phyloP scores from a whole-genome alignment of 2,888 invertebrate species.

The Cremastinae sp. region DNA sequence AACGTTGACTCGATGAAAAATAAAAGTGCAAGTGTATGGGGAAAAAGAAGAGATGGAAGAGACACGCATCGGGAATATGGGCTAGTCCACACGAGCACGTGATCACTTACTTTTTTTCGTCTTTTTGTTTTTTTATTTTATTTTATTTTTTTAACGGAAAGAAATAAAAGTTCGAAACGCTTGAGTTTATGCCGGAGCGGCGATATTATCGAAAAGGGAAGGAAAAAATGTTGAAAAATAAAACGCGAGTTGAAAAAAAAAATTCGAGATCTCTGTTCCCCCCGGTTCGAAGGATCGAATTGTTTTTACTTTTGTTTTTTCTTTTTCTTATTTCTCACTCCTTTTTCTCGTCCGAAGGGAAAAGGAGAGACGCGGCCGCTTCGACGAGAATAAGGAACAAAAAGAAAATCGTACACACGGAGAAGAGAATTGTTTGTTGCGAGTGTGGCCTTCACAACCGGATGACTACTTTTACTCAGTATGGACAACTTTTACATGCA shows the following conservation, averaged over 20 bases:
- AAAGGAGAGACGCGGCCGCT: constrained; percentile 9
- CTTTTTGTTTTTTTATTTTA: too few species aligned
- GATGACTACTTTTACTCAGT: constrained; percentile 52
- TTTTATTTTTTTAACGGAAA: not conserved
- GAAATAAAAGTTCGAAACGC: constrained; percentile 20
- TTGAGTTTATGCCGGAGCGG: constrained; percentile 9
- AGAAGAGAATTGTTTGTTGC: constrained; percentile 44
- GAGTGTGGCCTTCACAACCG: constrained; percentile 53
- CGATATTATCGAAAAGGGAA: not conserved
- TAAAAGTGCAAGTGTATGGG: not conserved
- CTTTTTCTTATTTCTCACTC: constrained; percentile 30
- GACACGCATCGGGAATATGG: constrained; percentile 12
- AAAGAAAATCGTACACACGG: constrained; percentile 23
- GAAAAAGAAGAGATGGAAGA: constrained; percentile 13
- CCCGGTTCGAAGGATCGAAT: not conserved
- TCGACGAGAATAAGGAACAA: constrained; percentile 29
- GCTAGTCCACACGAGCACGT: not conserved
- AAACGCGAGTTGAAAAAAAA: not conserved
- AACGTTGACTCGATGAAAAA: constrained; percentile 18
- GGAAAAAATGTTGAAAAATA: not conserved
- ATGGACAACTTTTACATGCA: constrained; percentile 34
- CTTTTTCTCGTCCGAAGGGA: not conserved
- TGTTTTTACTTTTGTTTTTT: constrained; percentile 20
- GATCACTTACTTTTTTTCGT: not conserved
- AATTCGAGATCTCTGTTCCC: constrained; percentile 2